These are phyloP conservation scores for Atractosteus spatula DNA, from an alignment of 2,113 vertebrate species.

Conservation along the genomic window DNA sequence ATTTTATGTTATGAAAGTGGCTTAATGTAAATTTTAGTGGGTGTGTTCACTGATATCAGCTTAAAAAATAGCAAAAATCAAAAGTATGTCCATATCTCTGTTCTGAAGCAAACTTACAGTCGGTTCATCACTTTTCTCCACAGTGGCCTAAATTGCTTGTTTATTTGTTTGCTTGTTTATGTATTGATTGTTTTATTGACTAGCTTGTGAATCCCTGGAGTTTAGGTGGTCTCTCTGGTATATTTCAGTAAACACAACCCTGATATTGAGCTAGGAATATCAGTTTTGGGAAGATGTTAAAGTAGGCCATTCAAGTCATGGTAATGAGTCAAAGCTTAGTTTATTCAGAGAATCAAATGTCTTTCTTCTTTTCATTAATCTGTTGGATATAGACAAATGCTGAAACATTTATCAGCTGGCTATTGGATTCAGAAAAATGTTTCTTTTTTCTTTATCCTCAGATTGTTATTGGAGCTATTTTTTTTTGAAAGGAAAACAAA, in stretches of 20 bases:
- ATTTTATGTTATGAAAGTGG: no score
- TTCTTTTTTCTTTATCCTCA: constrained; percentile 41
- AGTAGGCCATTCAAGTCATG: constrained; percentile 50
- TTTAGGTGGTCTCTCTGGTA: no score
- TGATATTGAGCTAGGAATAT: constrained; percentile 24
- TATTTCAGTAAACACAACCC: constrained; percentile 28
- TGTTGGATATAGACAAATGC: constrained; percentile 66
- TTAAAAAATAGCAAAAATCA: no score
- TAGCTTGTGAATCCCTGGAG: no score
- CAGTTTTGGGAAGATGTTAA: constrained; percentile 36
- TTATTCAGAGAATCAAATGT: constrained; percentile 56
- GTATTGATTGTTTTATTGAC: no score
- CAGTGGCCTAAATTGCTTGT: no score
- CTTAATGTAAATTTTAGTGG: no score
- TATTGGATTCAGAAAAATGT: constrained; percentile 61
- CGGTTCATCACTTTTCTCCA: no score
- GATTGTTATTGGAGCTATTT: constrained; percentile 62
- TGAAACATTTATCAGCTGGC: constrained; percentile 70
- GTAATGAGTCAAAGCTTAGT: constrained; percentile 49
- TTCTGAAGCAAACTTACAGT: no score
- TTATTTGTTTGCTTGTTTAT: no score
- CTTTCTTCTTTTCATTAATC: constrained; percentile 60
- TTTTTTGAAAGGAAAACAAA: constrained; percentile 55
- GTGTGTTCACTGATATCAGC: no score
- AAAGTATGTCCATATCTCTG: no score